Evolutionary conservation across 1,140 invertebrate species (phyloP).

Genomic region (Meloidogyne hapla): DNA sequence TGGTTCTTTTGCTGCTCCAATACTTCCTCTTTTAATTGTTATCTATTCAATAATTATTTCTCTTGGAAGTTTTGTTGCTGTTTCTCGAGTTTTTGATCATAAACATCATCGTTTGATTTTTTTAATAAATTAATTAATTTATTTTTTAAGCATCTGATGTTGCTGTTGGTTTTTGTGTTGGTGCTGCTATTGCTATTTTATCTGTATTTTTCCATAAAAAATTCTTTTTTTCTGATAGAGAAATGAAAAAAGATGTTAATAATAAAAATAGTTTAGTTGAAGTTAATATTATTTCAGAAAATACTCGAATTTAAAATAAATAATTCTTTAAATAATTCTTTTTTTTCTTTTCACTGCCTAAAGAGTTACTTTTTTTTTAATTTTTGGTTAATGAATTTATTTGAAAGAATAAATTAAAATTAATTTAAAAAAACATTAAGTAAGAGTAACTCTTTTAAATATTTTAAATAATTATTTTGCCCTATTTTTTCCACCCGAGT

Average conservation of each 20-base stretch:
- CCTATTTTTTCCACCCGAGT: too few species aligned
- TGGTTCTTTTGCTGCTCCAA: conserved; percentile 8
- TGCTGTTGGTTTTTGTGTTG: conserved; percentile 13
- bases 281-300: conserved; percentile 1
- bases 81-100: conserved; percentile 14
- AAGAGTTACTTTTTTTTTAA: too few species aligned
- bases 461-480: too few species aligned
- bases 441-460: too few species aligned
- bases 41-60: conserved; percentile 8
- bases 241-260: neutral
- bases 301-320: neutral
- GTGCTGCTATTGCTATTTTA: conserved; percentile 9
- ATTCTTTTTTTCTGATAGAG: neutral
- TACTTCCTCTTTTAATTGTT: conserved; percentile 13
- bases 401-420: too few species aligned
- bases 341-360: too few species aligned
- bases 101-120: conserved; percentile 16
- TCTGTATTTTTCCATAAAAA: neutral
- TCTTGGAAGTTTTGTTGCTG: conserved; percentile 10
- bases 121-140: neutral
- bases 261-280: neutral
- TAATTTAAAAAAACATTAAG: too few species aligned
- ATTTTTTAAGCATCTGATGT: conserved; percentile 7
- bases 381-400: too few species aligned
- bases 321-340: too few species aligned